Evolutionary conservation across 2,888 invertebrate species (phyloP), one percentile per base, ranked within the genome.

Genomic region (Thelaira solivaga): DNA sequence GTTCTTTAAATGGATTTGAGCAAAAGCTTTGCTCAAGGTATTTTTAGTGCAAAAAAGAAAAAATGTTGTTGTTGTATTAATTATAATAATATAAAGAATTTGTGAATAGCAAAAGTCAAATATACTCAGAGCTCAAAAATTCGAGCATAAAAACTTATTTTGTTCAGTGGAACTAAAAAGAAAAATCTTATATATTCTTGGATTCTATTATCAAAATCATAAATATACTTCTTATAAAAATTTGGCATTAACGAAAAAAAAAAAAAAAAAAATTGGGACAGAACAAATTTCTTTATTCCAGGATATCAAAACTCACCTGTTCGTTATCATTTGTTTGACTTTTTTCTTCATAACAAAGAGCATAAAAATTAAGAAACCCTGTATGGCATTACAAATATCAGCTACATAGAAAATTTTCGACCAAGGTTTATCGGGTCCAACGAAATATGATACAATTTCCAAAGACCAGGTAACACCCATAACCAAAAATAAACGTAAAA

Each of bases 391-490:
- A 77, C 91, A 90, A 80, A 92, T 83, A 84, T 92, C 92, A 0
- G 90, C 87, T 16, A 92, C 82, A 79, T 87, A 87, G 59, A 89
- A 88, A 11, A 88, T 72, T 81, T 87, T 86, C 1, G 84, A 81
- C 83, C 83, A 86, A 1, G 82, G 65, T 2, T 81, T 83, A 13
- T 86, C 90, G 2, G 74, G 62, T 74, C 92, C 92, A 1, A 91
- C 91, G 18, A 92, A 91, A 91, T 93, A 95, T 43, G 95, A 94
- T 73, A 95, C 89, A 55, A 95, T 91, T 86, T 96, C 96, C 89
- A 93, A 92, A 0, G 92, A 91, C 96, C 96, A 96, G 84, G 94
- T 95, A 16, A 95, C 92, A 0, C 96, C 96, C 95, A 96, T 96
- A 24, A 95, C 94, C 82, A 96, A 90, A 86, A 96, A 94, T 36